Percentiles rank a stretch among this genome's conserved stretches.
Conservation (phyloP, 2,888 invertebrate species). For the Nowickia ferox region DNA sequence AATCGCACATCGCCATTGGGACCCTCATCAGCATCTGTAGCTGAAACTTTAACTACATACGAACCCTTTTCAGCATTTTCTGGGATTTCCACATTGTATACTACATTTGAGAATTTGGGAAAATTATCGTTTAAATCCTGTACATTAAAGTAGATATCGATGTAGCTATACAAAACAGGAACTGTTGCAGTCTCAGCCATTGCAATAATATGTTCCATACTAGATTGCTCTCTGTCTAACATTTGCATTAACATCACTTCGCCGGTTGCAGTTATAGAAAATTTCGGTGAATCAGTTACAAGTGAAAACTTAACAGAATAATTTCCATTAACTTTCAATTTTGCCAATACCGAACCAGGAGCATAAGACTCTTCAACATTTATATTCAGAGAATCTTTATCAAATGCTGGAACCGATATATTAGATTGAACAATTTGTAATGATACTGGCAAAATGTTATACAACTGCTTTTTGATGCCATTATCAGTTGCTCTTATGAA, state of each 20-base stretch:
- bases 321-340: constrained; percentile 87
- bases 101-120: constrained; percentile 92
- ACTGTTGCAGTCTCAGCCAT: constrained; percentile 88
- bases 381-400: constrained; percentile 89
- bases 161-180: constrained; percentile 88
- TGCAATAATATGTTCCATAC: constrained; percentile 88
- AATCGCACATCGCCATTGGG: constrained; percentile 93
- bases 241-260: constrained; percentile 89
- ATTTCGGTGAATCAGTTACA: constrained; percentile 86
- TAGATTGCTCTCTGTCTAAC: constrained; percentile 89
- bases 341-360: constrained; percentile 87
- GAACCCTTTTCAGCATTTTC: constrained; percentile 93
- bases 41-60: constrained; percentile 88
- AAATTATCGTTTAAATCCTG: constrained; percentile 95
- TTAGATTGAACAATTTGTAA: constrained; percentile 90
- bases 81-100: constrained; percentile 90
- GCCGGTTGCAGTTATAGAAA: constrained; percentile 89
- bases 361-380: constrained; percentile 91
- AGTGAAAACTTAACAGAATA: constrained; percentile 86
- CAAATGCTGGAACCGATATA: constrained; percentile 89
- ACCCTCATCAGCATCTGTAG: constrained; percentile 87
- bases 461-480: constrained; percentile 89
- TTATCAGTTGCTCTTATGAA: constrained; percentile 94
- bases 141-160: constrained; percentile 90
- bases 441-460: constrained; percentile 92